Evolutionary conservation across 2,113 vertebrate species (phyloP).

Genomic region (Tiliqua scincoides): DNA sequence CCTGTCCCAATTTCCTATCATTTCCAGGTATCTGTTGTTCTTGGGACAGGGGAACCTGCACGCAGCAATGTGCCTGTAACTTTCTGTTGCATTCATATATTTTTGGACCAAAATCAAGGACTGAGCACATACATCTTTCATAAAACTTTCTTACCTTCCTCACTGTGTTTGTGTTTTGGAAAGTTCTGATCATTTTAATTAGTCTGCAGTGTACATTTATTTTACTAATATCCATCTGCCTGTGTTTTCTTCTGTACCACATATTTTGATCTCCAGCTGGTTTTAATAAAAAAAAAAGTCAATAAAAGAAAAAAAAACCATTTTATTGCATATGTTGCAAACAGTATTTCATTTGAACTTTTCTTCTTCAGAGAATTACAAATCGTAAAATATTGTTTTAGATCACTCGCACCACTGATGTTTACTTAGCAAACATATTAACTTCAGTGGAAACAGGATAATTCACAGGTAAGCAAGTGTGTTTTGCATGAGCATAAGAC

Average conservation of each 20-base stretch:
- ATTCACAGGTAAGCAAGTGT: not conserved
- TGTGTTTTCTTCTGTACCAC: conserved; percentile 10
- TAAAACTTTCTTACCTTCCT: not conserved
- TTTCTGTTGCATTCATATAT: not conserved
- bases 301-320: conserved; percentile 11
- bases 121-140: not conserved
- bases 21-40: not conserved
- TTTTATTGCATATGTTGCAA: conserved; percentile 17
- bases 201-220: conserved; percentile 8
- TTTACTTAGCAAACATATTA: not conserved
- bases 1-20: no score
- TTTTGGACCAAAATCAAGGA: conserved; percentile 1
- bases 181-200: conserved; percentile 13
- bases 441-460: not conserved
- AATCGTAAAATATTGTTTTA: not conserved
- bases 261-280: conserved; percentile 22
- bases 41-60: not conserved
- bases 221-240: conserved; percentile 28
- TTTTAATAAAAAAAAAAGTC: conserved; percentile 8
- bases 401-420: not conserved
- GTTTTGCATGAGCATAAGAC: not conserved
- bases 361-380: not conserved
- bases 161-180: conserved; percentile 5
- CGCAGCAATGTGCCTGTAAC: not conserved
- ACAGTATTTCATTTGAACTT: conserved; percentile 14